Conservation (phyloP, 2,888 invertebrate genomes). For the Oscheius sp. region DNA sequence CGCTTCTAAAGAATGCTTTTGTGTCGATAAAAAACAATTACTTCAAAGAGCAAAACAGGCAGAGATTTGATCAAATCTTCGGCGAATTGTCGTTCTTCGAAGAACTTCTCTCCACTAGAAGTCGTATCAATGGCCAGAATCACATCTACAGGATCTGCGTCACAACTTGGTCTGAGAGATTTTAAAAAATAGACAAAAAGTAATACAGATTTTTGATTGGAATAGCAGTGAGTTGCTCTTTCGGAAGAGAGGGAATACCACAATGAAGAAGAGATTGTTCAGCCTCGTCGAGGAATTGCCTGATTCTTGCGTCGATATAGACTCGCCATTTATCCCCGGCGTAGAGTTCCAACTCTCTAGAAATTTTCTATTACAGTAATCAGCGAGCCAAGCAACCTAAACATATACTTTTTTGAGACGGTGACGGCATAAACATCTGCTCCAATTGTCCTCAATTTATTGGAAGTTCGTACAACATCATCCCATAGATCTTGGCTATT, state of each 20-base stretch:
- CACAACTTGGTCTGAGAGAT: neutral
- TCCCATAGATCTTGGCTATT: constrained; percentile 59
- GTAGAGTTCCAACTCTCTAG: constrained; percentile 30
- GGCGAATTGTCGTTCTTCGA: constrained; percentile 49
- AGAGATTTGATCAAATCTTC: constrained; percentile 50
- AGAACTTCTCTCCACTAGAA: constrained; percentile 44
- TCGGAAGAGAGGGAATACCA: neutral
- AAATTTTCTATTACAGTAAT: constrained; percentile 30
- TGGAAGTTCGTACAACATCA: constrained; percentile 42
- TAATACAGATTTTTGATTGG: neutral
- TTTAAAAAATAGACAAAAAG: too few species aligned
- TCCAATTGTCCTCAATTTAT: constrained; percentile 33
- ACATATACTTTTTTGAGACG: constrained; percentile 55
- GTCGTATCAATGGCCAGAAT: constrained; percentile 57
- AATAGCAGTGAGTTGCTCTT: constrained; percentile 5
- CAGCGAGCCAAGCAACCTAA: constrained; percentile 37
- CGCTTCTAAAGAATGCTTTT: constrained; percentile 1
- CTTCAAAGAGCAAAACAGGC: constrained; percentile 49
- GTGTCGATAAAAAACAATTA: neutral
- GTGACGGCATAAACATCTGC: constrained; percentile 57
- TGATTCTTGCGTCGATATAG: constrained; percentile 57
- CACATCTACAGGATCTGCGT: constrained; percentile 51
- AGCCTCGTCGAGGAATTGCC: constrained; percentile 52
- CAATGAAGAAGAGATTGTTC: constrained; percentile 13
- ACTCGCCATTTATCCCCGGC: constrained; percentile 54